Base-by-base conservation (phyloP, 2,797 vertebrate species). In the Propithecus perrieri region DNA sequence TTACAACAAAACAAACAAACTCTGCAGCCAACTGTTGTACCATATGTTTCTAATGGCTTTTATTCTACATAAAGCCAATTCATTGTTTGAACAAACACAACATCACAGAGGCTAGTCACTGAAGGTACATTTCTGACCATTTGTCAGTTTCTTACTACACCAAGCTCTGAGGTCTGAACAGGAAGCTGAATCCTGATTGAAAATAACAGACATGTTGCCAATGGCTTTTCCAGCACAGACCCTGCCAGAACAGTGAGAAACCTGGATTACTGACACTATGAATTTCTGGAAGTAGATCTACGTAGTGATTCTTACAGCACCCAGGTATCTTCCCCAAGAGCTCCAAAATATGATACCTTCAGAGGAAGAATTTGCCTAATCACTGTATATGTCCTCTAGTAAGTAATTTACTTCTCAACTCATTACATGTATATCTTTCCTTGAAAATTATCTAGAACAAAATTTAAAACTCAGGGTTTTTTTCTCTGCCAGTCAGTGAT, bases 1-100 rank as follows among this genome's bases (percentile, higher is more conserved):
- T 87, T 71, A 59, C 18, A 93, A 78, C 71, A 96, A 92, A 95
- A 94, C 95, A 96, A 96, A 96, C 90, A 92, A 89, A 97, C 18
- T 89, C 80, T 71, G 43, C 59, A 67, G 89, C 92, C 95, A 97
- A 96, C 89, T 96, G 94, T 57, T 87, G 30, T 18, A 50, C 80
- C 97, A 93, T 96, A 96, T 97, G 96, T 59, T 98, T 85, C 96
- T 93, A 80, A 84, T 6, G 92, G 48, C 48, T 96, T 96, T 91
- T 55, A 55, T 65, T 91, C 63, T 71, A 71, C 50, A 81, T 22
- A 65, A 89, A 93, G 50, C 76, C 75, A 75, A 85, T 94, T 67
- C 59, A 85, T 96, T 35, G 0, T 50, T 67, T 71, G 86, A 95
- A 87, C 74, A 92, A 92, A 79, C 46, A 67, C 46, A 93, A 0